Conservation (phyloP, 2,888 invertebrate species). For the Galeruca laticollis region DNA sequence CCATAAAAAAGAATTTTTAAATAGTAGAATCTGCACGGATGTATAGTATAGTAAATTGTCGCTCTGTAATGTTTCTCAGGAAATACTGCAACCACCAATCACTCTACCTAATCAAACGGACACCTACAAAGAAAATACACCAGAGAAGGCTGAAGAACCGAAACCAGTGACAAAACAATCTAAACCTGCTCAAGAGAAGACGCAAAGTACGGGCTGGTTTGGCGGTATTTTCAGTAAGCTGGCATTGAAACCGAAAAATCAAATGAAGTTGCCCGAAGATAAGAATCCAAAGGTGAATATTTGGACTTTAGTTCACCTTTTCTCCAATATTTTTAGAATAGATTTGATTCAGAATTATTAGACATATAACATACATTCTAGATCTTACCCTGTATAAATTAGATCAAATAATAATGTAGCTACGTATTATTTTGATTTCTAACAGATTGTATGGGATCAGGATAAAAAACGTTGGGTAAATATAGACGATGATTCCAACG, state of each 20-base stretch:
- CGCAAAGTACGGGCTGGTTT: slow-evolving; percentile 77
- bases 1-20: slow-evolving; percentile 10
- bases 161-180: slow-evolving; percentile 47
- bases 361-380: no score
- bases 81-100: slow-evolving; percentile 67
- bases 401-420: background rate
- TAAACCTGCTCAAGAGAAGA: slow-evolving; percentile 48
- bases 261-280: slow-evolving; percentile 96
- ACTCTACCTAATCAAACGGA: slow-evolving; percentile 70
- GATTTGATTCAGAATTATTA: no score
- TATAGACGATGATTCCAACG: slow-evolving; percentile 79
- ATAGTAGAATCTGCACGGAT: slow-evolving; percentile 37
- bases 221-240: slow-evolving; percentile 89
- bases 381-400: no score
- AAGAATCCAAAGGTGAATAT: slow-evolving; percentile 86
- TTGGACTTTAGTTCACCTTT: no score
- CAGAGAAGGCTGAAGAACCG: slow-evolving; percentile 31
- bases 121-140: slow-evolving; percentile 50
- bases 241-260: slow-evolving; percentile 87
- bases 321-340: no score
- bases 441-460: slow-evolving; percentile 92
- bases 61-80: slow-evolving; percentile 62
- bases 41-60: slow-evolving; percentile 62
- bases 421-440: slow-evolving; percentile 15
- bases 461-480: slow-evolving; percentile 90